A percentile compares a stretch with the other conserved stretches of the same genome.
phyloP scores from a whole-genome alignment of 2,888 invertebrate genomes.

The Sacculina carcini region DNA sequence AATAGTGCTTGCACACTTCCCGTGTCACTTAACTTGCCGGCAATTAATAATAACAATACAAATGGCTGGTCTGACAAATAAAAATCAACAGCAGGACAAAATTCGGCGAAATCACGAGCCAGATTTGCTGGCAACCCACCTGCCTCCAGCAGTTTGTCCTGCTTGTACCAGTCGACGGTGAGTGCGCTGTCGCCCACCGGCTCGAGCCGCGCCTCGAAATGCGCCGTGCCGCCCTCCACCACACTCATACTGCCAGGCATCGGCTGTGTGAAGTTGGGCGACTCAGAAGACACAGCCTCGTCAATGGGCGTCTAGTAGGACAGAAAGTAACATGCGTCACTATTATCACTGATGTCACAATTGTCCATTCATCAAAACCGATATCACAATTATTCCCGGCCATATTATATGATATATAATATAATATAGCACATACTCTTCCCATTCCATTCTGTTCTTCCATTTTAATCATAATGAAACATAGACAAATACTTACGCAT shows the following conservation, averaged over 20 bases:
- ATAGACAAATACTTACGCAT: no score
- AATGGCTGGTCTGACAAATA: no score
- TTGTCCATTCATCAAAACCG: no score
- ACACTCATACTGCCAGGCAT: slow-evolving; percentile 49
- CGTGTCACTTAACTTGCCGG: no score
- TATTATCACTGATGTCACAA: not conserved
- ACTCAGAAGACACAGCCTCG: slow-evolving; percentile 60
- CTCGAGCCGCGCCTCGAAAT: slow-evolving; percentile 81
- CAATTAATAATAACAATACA: no score
- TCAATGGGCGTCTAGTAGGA: not conserved
- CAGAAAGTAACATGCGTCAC: not conserved
- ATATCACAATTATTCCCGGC: no score
- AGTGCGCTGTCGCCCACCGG: slow-evolving; percentile 73
- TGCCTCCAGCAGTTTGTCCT: slow-evolving; percentile 66
- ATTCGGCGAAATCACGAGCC: not conserved
- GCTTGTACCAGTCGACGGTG: slow-evolving; percentile 74
- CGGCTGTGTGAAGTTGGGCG: slow-evolving; percentile 73
- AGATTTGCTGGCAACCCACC: slow-evolving; percentile 30
- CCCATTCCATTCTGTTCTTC: no score
- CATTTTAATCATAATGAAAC: no score
- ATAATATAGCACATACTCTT: no score
- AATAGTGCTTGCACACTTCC: no score
- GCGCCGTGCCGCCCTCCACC: slow-evolving; percentile 73
- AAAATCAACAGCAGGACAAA: not conserved
- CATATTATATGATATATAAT: no score